Base-by-base conservation (phyloP, 1,140 invertebrate species). In the Leptinotarsa defecta region DNA sequence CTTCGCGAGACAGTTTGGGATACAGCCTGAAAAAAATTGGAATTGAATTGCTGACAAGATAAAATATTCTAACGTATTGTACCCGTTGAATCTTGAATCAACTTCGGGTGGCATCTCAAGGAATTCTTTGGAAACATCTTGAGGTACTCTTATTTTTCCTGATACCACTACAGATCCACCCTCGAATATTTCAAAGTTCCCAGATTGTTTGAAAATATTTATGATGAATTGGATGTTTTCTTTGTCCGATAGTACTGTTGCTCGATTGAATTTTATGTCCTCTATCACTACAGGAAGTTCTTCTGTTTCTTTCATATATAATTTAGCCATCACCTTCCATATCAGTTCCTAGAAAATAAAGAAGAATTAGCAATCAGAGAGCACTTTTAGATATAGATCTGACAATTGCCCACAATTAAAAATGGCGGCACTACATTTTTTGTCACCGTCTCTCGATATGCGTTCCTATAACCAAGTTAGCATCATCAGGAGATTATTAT, bases 111-210 rank as follows among this genome's bases (percentile, higher is more conserved):
- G 82, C 1, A 91, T 74, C 34, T 43, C 34, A 43, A 43, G 8
- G 61, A 89, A 85, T 82, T 92, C 90, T 70, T 88, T 88, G 1
- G 88, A 86, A 5, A 89, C 84, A 75, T 91, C 88, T 75, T 93
- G 91, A 1, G 92, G 90, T 4, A 89, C 82, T 61, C 87, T 89
- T 65, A 97, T 93, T 74, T 86, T 88, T 24, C 95, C 96, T 1
- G 91, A 92, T 0, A 95, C 95, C 11, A 91, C 92, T n/a, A 96
- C 87, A 27, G 91, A 89, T 13, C 93, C 95, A 79, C 92, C 91
- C 87, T 98, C 97, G 78, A 92, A 92, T 52, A 99, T 93, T 84
- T 98, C 95, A 89, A 99, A 99, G 64, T 95, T 15, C 13, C 96
- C 96, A 63, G 91, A 93, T 43, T 92, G 92, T 80, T 94, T 92